phyloP scores from a whole-genome alignment of 2,113 vertebrate species.

The Sylvietta virens region DNA sequence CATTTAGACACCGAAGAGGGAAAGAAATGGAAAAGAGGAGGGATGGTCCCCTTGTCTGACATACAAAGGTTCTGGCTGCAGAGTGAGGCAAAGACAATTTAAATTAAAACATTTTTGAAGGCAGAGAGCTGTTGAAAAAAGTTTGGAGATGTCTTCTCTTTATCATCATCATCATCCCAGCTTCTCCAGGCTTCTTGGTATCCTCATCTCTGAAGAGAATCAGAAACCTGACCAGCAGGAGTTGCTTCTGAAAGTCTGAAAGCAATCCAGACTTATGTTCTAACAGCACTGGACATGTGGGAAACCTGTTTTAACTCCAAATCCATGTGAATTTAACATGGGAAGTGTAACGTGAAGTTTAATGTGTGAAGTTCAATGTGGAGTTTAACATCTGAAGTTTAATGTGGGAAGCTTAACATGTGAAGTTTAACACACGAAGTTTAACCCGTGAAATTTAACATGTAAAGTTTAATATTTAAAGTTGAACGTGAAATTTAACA shows the following conservation, averaged over 20 bases:
- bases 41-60: not conserved
- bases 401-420: too few species aligned
- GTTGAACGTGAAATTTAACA: not conserved
- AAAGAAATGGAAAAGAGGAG: not conserved
- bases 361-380: not conserved
- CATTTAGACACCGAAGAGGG: not conserved
- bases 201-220: not conserved
- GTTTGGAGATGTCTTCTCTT: not conserved
- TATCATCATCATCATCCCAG: not conserved
- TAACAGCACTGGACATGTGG: not conserved
- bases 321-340: not conserved
- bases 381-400: not conserved
- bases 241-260: not conserved
- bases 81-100: not conserved
- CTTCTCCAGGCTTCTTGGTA: not conserved
- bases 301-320: not conserved
- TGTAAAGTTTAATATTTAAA: not conserved
- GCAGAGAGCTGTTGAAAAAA: not conserved
- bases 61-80: not conserved
- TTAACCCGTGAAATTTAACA: accelerated
- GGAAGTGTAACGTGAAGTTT: not conserved
- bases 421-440: too few species aligned
- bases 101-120: not conserved
- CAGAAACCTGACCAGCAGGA: not conserved
- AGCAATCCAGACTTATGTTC: not conserved